Evolutionary conservation across 2,888 invertebrate species (phyloP).

Genomic region (Acanthoscelides obtectus): DNA sequence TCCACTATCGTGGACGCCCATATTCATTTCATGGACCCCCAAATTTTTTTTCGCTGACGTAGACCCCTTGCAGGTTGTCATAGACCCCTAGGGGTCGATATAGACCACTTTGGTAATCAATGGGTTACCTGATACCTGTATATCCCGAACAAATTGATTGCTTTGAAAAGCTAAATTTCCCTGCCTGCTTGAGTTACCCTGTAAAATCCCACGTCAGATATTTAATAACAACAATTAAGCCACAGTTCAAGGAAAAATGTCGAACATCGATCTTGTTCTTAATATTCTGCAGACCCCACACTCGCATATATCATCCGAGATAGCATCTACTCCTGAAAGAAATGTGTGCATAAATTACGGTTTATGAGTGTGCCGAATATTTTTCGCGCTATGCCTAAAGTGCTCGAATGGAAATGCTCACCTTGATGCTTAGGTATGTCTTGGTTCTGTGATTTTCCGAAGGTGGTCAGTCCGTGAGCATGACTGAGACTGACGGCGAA

Average conservation of each 20-base stretch:
- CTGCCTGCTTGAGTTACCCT: not conserved
- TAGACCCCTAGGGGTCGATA: too few relatives aligned
- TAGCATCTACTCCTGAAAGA: not conserved
- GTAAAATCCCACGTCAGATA: not conserved
- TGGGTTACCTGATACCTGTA: too few relatives aligned
- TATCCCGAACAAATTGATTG: too few relatives aligned
- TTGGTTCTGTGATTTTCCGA: conserved; percentile 42
- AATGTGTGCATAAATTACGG: not conserved
- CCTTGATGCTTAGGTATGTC: conserved; percentile 10
- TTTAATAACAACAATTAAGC: not conserved
- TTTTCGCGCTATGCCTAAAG: not conserved
- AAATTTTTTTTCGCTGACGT: too few relatives aligned
- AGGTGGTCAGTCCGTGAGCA: conserved; percentile 46
- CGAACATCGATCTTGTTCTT: not conserved
- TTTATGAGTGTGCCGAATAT: not conserved
- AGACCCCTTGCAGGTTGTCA: too few relatives aligned
- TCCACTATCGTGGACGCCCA: too few relatives aligned
- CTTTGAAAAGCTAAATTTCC: too few relatives aligned
- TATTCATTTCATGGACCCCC: too few relatives aligned
- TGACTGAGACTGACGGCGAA: conserved; percentile 49
- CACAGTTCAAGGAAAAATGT: not conserved
- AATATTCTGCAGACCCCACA: not conserved
- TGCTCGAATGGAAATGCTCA: not conserved
- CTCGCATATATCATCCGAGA: not conserved
- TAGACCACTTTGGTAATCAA: too few relatives aligned